Percentiles rank a stretch among this genome's conserved stretches.
Conservation (phyloP, 64 coral and sea anemone species). For the Astreopora myriophthalma region DNA sequence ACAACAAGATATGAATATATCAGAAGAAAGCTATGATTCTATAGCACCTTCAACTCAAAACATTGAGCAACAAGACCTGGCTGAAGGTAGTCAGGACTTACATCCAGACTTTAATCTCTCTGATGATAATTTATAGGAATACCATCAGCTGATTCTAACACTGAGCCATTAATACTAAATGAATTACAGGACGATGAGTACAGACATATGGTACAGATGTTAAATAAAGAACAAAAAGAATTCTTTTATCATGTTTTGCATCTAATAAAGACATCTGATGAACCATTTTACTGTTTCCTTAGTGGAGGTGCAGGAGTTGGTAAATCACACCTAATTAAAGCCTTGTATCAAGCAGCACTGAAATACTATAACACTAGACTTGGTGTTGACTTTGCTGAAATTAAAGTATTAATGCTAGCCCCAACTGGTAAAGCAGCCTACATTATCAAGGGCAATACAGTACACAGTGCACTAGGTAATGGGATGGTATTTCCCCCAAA, state of each 20-base stretch:
- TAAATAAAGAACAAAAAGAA: conserved; percentile 60
- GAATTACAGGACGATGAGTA: conserved; percentile 58
- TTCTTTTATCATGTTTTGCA: conserved; percentile 63
- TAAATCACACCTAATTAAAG: conserved; percentile 38
- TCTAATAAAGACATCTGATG: conserved; percentile 50
- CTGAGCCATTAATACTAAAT: conserved; percentile 49
- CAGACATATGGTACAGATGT: conserved; percentile 53
- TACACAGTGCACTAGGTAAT: too few species aligned
- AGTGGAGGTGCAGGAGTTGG: conserved; percentile 48
- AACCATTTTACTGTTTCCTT: conserved; percentile 42
- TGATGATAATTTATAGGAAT: conserved; percentile 55
- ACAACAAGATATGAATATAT: too few species aligned
- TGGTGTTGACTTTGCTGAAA: conserved; percentile 55
- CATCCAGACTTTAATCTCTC: conserved; percentile 45
- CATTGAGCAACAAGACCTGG: conserved; percentile 29
- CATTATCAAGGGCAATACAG: too few species aligned
- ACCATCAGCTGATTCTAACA: conserved; percentile 12
- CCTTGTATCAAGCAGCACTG: conserved; percentile 28
- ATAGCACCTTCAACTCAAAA: conserved; percentile 15
- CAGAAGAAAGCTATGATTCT: neutral
- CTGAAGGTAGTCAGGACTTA: conserved; percentile 39
- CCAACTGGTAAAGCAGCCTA: too few species aligned
- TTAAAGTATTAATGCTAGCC: conserved; percentile 7
- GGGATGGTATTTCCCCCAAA: too few species aligned
- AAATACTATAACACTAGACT: conserved; percentile 34